These are phyloP conservation scores for Prosopocoilus inquinatus DNA, from an alignment of 2,888 invertebrate genomes.

Conservation along the genomic window DNA sequence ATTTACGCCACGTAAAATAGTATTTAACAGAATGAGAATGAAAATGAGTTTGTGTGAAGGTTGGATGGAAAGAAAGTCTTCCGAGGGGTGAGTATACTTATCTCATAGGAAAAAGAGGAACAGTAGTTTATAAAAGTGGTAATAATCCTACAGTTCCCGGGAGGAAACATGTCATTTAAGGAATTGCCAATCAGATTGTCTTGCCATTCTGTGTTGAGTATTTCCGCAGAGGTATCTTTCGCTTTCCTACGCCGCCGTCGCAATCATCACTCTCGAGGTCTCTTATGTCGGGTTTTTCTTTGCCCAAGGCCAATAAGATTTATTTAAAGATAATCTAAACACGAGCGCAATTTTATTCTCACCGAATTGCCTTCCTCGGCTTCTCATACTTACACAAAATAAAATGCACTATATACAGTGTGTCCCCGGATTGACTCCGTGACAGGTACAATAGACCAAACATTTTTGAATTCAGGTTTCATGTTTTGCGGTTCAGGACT, in stretches of 20 bases:
- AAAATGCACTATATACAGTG: too few species aligned
- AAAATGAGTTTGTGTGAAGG: too few species aligned
- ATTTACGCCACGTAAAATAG: not conserved
- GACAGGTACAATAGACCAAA: too few species aligned
- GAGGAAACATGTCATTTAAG: conserved; percentile 31
- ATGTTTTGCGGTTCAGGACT: too few species aligned
- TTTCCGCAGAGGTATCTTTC: not conserved
- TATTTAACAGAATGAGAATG: too few species aligned
- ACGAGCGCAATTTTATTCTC: not conserved
- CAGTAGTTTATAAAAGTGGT: conserved; percentile 24
- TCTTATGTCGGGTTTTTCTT: not conserved
- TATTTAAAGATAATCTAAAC: not conserved
- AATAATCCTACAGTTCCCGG: conserved; percentile 33
- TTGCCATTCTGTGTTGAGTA: conserved; percentile 37
- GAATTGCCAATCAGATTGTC: conserved; percentile 29
- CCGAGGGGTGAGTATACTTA: too few species aligned
- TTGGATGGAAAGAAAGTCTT: too few species aligned
- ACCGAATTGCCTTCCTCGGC: not conserved
- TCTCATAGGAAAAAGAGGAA: conserved; percentile 21
- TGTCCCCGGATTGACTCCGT: too few species aligned
- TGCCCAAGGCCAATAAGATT: not conserved
- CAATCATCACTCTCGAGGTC: not conserved
- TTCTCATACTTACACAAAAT: too few species aligned
- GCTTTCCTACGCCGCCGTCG: not conserved
- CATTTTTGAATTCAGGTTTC: too few species aligned